Conservation (phyloP, 2,113 vertebrate genomes). For the Arizona elegans region DNA sequence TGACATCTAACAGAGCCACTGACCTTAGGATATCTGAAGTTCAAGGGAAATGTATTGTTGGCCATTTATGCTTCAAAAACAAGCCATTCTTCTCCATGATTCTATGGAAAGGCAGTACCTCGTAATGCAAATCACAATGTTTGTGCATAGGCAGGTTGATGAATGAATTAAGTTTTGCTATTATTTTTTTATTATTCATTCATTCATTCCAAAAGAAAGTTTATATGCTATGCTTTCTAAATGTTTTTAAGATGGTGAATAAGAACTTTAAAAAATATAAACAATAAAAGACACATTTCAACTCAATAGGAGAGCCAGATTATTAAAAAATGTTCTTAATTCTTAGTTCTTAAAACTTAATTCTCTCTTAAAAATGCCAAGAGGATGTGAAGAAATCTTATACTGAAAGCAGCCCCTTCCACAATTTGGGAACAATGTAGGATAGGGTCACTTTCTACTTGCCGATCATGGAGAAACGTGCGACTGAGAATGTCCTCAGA, state of each 20-base stretch:
- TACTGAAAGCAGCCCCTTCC: not conserved
- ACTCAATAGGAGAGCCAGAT: not conserved
- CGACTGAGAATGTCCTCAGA: not conserved
- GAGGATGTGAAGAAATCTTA: not conserved
- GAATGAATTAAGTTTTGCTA: not conserved
- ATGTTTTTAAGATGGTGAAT: not conserved
- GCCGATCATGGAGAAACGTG: not conserved
- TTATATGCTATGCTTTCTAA: not conserved
- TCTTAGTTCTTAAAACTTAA: not conserved
- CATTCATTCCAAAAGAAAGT: not conserved
- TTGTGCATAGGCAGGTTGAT: not conserved
- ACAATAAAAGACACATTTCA: not conserved
- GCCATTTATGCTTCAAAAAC: not conserved
- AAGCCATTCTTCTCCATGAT: not conserved
- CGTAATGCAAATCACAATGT: not conserved
- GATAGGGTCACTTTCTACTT: not conserved
- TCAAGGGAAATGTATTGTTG: not conserved
- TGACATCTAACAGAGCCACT: not conserved
- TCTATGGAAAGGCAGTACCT: not conserved
- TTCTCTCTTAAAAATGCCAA: not conserved
- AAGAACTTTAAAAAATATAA: not conserved
- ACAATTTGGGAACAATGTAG: not conserved
- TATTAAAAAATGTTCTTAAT: not conserved
- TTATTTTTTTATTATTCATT: not conserved
- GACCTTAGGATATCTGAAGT: not conserved